Conservation (phyloP, 2,888 invertebrate species). For the Stramonita haemastoma region DNA sequence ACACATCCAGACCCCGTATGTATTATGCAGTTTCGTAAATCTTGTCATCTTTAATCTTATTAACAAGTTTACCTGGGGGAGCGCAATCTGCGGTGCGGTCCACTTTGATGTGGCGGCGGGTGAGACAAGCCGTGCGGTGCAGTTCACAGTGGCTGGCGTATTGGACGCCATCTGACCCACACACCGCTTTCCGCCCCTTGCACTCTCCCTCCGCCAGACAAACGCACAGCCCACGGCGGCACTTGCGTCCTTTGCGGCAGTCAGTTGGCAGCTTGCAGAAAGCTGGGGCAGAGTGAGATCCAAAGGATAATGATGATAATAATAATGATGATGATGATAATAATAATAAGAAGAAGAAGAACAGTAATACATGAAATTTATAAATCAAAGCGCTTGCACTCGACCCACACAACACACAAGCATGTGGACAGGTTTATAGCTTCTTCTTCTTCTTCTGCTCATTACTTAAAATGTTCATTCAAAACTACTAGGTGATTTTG, state of each 20-base stretch:
- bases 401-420: too few relatives aligned
- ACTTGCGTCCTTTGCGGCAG: slow-evolving; percentile 83
- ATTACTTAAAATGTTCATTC: too few relatives aligned
- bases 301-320: too few relatives aligned
- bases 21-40: too few relatives aligned
- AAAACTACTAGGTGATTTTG: too few relatives aligned
- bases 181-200: slow-evolving; percentile 72
- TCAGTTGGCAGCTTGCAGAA: slow-evolving; percentile 82
- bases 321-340: too few relatives aligned
- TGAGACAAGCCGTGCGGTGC: slow-evolving; percentile 75
- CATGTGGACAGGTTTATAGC: not conserved
- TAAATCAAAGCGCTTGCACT: too few relatives aligned
- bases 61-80: not conserved
- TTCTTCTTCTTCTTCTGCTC: not conserved
- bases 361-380: too few relatives aligned
- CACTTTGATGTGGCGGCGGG: slow-evolving; percentile 67
- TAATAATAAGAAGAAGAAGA: too few relatives aligned
- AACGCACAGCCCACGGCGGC: slow-evolving; percentile 82
- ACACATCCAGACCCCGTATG: too few relatives aligned
- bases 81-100: slow-evolving; percentile 60
- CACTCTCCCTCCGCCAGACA: slow-evolving; percentile 78
- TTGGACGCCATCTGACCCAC: slow-evolving; percentile 73
- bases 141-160: slow-evolving; percentile 77
- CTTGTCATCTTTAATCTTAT: too few relatives aligned
- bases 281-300: slow-evolving; percentile 77